A percentile compares a stretch with the other conserved stretches of the same genome.
These are phyloP conservation scores for Hippoglossus hippoglossus DNA, from an alignment of 2,797 vertebrate species.

Conservation along the genomic window DNA sequence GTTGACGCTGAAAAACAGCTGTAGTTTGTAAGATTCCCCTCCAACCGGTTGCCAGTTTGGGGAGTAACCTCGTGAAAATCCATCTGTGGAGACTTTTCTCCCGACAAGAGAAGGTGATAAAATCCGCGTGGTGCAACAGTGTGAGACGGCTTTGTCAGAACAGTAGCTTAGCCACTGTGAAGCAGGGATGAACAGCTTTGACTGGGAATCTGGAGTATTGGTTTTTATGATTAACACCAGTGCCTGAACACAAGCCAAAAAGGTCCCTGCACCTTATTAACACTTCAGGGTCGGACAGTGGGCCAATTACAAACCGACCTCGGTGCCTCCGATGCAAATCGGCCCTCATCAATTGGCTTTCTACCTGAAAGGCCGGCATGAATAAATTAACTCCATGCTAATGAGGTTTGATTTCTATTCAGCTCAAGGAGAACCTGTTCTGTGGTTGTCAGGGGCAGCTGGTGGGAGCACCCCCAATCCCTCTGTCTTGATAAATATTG, in stretches of 20 bases:
- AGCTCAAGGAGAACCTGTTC: conserved; percentile 43
- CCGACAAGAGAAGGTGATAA: conserved; percentile 32
- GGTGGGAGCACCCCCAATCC: conserved; percentile 60
- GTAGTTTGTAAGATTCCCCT: not conserved
- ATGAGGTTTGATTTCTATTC: conserved; percentile 59
- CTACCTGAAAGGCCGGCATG: conserved; percentile 66
- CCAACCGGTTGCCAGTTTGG: conserved; percentile 11
- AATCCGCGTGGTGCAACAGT: conserved; percentile 33
- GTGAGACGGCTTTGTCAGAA: conserved; percentile 42
- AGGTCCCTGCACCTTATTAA: conserved; percentile 68
- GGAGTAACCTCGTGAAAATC: conserved; percentile 14
- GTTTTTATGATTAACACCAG: conserved; percentile 43
- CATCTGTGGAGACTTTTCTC: conserved; percentile 7
- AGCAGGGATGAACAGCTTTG: conserved; percentile 36
- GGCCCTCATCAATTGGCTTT: conserved; percentile 52
- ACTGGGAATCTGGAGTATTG: conserved; percentile 38
- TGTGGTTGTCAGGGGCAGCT: conserved; percentile 74
- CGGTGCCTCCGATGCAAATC: conserved; percentile 60
- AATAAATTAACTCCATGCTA: conserved; percentile 78
- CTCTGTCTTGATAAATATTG: conserved; percentile 76
- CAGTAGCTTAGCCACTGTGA: conserved; percentile 26
- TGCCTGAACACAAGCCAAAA: conserved; percentile 59
- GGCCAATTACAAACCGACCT: conserved; percentile 61
- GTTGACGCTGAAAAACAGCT: conserved; percentile 23
- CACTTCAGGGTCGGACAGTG: conserved; percentile 53